Conservation (phyloP, 2,797 vertebrate species). For the Gobio occitaniae region DNA sequence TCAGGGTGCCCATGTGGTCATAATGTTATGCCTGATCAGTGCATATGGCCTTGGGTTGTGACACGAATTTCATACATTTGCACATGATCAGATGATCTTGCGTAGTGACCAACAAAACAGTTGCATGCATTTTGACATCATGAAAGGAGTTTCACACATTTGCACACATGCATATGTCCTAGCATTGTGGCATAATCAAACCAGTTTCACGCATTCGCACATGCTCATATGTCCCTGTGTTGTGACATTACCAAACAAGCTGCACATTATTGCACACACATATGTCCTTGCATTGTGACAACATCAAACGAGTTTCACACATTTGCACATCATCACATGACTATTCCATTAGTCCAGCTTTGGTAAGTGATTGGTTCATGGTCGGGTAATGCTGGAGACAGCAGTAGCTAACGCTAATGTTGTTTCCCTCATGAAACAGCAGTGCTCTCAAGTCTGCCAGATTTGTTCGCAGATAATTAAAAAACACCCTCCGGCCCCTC, state of each 20-base stretch:
- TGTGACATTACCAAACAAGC: not conserved
- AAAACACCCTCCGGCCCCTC: slow-evolving; percentile 51
- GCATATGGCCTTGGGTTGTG: not conserved
- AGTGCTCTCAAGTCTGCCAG: slow-evolving; percentile 24
- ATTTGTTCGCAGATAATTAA: slow-evolving; percentile 59
- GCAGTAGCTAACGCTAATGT: slow-evolving; percentile 34
- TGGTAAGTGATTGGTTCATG: slow-evolving; percentile 17
- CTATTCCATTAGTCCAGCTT: slow-evolving; percentile 19
- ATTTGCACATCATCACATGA: slow-evolving; percentile 39
- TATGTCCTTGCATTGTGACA: slow-evolving; percentile 8
- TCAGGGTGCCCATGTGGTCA: too few species aligned
- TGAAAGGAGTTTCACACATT: slow-evolving; percentile 9
- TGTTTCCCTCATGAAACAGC: slow-evolving; percentile 30
- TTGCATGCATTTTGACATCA: not conserved
- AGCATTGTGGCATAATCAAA: not conserved
- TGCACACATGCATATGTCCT: slow-evolving; percentile 2
- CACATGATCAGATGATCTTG: not conserved
- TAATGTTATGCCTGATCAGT: too few species aligned
- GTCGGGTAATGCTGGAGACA: slow-evolving; percentile 10
- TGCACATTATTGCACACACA: not conserved
- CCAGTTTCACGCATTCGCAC: not conserved
- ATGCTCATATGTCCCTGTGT: slow-evolving; percentile 1
- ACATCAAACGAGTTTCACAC: slow-evolving; percentile 62
- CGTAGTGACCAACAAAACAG: not conserved
- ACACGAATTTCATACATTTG: not conserved